A percentile compares a stretch with the other conserved stretches of the same genome.
phyloP scores from a whole-genome alignment of 2,113 vertebrate species.

The Platichthys stellatus region DNA sequence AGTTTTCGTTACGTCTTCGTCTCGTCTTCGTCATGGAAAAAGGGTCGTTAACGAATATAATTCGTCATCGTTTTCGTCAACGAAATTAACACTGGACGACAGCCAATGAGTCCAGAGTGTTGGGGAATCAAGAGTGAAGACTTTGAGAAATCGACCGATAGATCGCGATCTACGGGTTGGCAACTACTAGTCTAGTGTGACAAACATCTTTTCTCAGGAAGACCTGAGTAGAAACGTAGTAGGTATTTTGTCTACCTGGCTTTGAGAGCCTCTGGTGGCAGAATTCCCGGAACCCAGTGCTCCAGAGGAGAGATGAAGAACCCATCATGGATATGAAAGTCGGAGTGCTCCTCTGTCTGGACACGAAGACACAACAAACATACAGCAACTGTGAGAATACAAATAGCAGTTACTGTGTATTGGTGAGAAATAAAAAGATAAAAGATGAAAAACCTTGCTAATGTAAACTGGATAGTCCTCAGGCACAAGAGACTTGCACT shows the following conservation, averaged over 20 bases:
- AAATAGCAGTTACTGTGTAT: not conserved
- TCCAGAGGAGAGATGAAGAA: constrained; percentile 95
- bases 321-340: constrained; percentile 93
- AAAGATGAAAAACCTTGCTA: constrained; percentile 85
- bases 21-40: no score
- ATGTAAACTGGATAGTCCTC: constrained; percentile 93
- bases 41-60: no score
- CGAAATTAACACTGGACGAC: no score
- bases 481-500: constrained; percentile 90
- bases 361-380: constrained; percentile 37
- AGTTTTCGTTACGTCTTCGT: no score
- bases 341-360: constrained; percentile 90
- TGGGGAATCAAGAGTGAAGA: no score
- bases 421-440: not conserved
- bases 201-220: not conserved
- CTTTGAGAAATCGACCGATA: no score
- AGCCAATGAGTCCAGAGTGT: no score
- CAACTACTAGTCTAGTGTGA: no score
- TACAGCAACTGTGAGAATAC: not conserved
- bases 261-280: constrained; percentile 88
- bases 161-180: no score
- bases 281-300: constrained; percentile 91
- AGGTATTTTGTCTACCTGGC: constrained; percentile 84
- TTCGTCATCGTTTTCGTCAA: no score
- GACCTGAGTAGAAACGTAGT: not conserved